A percentile compares a stretch with the other conserved stretches of the same genome.
phyloP scores from a whole-genome alignment of 2,888 invertebrate species.

The Epistrophella euchroma region DNA sequence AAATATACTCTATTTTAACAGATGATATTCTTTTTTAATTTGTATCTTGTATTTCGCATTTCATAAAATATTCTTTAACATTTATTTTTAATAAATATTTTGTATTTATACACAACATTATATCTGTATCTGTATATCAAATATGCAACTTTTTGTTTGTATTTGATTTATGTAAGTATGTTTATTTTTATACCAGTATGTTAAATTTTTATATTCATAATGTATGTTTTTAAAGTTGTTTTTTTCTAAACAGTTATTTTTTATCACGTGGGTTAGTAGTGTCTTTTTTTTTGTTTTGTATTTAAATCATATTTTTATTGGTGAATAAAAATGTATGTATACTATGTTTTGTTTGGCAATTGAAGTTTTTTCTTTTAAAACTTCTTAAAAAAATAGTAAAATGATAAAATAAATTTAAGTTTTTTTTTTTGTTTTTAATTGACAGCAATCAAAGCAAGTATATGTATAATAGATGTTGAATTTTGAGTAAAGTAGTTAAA shows the following conservation, averaged over 20 bases:
- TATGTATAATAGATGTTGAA: no score
- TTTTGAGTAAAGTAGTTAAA: no score
- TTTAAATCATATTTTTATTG: neutral
- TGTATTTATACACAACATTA: slow-evolving; percentile 54
- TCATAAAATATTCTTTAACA: slow-evolving; percentile 53
- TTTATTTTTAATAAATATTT: slow-evolving; percentile 43
- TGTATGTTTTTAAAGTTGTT: slow-evolving; percentile 44
- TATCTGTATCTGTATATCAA: slow-evolving; percentile 41
- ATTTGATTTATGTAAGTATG: slow-evolving; percentile 17
- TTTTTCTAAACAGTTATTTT: slow-evolving; percentile 45
- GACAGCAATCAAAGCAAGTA: neutral
- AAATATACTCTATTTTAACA: slow-evolving; percentile 43
- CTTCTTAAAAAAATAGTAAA: no score
- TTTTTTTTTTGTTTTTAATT: neutral
- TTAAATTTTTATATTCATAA: neutral
- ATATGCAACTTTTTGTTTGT: slow-evolving; percentile 49
- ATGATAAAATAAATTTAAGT: no score
- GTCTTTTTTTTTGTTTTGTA: slow-evolving; percentile 4
- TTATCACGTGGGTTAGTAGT: slow-evolving; percentile 70
- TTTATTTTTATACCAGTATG: slow-evolving; percentile 65
- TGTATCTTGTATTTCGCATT: slow-evolving; percentile 19
- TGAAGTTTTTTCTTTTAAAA: neutral
- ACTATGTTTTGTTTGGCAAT: slow-evolving; percentile 7
- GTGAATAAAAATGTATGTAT: neutral
- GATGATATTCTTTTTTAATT: slow-evolving; percentile 18